Evolutionary conservation across 2,888 invertebrate species (phyloP).

Genomic region (Brenthis hecate): DNA sequence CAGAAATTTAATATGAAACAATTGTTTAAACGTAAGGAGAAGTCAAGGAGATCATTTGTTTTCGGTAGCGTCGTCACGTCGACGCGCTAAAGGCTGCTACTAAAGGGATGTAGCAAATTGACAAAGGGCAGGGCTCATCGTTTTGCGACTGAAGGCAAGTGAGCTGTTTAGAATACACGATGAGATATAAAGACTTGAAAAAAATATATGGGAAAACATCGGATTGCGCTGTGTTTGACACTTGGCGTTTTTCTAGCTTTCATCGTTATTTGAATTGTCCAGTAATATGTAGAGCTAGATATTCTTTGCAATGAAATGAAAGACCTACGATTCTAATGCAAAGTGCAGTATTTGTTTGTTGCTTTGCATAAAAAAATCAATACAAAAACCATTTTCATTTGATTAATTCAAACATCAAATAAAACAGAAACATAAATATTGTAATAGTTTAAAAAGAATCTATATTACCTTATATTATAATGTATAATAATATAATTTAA

Average conservation of each 20-base stretch:
- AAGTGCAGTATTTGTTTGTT: no score
- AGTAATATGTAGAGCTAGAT: no score
- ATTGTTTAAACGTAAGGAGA: conserved; percentile 19
- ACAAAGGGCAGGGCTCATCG: conserved; percentile 50
- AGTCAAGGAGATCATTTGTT: conserved; percentile 24
- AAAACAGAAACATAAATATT: no score
- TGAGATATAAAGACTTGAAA: conserved; percentile 42
- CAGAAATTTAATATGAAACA: conserved; percentile 19
- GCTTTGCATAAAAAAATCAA: no score
- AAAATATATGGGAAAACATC: conserved; percentile 17
- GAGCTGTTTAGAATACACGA: conserved; percentile 50
- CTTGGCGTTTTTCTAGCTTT: not conserved
- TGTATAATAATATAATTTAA: no score
- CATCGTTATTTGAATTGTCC: no score
- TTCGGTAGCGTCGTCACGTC: conserved; percentile 32
- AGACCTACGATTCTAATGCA: no score
- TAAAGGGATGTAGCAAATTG: conserved; percentile 46
- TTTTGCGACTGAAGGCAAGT: conserved; percentile 45
- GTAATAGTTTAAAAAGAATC: no score
- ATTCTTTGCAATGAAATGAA: no score
- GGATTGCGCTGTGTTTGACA: conserved; percentile 1
- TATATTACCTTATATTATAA: no score
- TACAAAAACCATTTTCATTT: no score
- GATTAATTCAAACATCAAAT: no score
- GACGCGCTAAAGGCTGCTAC: conserved; percentile 28